Conservation (phyloP, 2,888 invertebrate species). For the Argynnis bischoffii region DNA sequence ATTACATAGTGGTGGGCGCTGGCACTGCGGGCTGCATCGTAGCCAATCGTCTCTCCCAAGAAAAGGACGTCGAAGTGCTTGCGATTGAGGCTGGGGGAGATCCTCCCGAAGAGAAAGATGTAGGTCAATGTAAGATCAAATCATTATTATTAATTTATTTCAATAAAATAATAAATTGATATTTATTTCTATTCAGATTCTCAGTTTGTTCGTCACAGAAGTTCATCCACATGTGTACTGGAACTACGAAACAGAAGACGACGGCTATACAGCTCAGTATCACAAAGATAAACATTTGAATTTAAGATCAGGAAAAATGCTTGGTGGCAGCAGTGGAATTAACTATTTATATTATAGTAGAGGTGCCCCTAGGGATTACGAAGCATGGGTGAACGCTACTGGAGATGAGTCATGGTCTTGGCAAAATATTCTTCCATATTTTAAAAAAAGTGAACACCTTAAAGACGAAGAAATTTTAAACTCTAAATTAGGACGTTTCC, state of each 20-base stretch:
- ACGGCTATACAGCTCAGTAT: constrained; percentile 68
- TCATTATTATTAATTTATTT: not conserved
- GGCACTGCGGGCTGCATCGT: constrained; percentile 50
- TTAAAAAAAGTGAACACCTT: constrained; percentile 71
- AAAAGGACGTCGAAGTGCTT: constrained; percentile 38
- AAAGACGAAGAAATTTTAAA: constrained; percentile 40
- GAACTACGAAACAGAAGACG: constrained; percentile 27
- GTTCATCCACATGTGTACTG: constrained; percentile 30
- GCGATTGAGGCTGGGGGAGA: constrained; percentile 51
- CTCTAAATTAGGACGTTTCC: constrained; percentile 45
- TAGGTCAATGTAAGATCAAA: constrained; percentile 34
- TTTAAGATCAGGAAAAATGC: constrained; percentile 79
- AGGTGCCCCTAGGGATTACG: constrained; percentile 70
- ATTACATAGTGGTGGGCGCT: constrained; percentile 49
- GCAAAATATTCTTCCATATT: constrained; percentile 69
- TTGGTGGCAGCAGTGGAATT: constrained; percentile 79
- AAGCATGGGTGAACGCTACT: constrained; percentile 68
- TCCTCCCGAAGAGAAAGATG: constrained; percentile 46
- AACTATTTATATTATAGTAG: constrained; percentile 79
- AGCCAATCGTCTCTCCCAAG: constrained; percentile 46
- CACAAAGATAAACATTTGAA: constrained; percentile 50
- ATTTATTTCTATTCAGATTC: constrained; percentile 21
- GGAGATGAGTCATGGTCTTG: constrained; percentile 80
- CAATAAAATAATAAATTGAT: not conserved
- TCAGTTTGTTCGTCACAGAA: constrained; percentile 25